Evolutionary conservation across 2,888 invertebrate genomes (phyloP).

Genomic region (Copidosoma aretas): DNA sequence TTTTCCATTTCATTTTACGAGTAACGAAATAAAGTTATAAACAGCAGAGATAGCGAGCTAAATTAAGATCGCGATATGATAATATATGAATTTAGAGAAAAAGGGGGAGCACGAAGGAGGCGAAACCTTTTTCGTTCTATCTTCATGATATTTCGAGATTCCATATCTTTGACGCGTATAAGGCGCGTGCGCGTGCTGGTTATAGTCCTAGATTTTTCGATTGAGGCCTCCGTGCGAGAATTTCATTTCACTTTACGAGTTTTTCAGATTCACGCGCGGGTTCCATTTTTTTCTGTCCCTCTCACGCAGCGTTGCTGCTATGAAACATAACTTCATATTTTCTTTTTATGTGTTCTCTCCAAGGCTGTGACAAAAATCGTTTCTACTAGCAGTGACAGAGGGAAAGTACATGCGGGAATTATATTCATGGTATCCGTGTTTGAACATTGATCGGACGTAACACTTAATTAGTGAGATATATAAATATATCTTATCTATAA

Average conservation of each 20-base stretch:
- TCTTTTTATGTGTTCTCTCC: constrained; percentile 43
- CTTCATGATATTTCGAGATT: constrained; percentile 3
- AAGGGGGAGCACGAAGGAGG: neutral
- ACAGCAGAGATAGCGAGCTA: constrained; percentile 31
- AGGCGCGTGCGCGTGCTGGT: constrained; percentile 37
- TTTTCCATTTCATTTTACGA: constrained; percentile 40
- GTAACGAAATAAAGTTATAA: constrained; percentile 38
- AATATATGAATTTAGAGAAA: constrained; percentile 9
- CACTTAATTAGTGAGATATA: too few species aligned
- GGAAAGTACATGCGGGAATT: too few species aligned
- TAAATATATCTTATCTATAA: too few species aligned
- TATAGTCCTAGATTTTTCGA: constrained; percentile 47
- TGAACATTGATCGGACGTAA: too few species aligned
- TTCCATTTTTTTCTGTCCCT: constrained; percentile 8
- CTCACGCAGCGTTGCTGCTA: constrained; percentile 39
- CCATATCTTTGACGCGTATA: constrained; percentile 11
- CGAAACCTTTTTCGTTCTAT: neutral
- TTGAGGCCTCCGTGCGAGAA: constrained; percentile 55
- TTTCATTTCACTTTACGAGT: constrained; percentile 62
- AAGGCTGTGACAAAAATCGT: constrained; percentile 36
- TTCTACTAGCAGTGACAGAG: constrained; percentile 12
- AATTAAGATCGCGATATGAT: constrained; percentile 42
- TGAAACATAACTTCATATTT: constrained; percentile 51
- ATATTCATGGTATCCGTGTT: too few species aligned
- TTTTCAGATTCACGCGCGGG: constrained; percentile 49